Evolutionary conservation across 2,797 vertebrate genomes (phyloP).

Genomic region (Sciurus carolinensis): DNA sequence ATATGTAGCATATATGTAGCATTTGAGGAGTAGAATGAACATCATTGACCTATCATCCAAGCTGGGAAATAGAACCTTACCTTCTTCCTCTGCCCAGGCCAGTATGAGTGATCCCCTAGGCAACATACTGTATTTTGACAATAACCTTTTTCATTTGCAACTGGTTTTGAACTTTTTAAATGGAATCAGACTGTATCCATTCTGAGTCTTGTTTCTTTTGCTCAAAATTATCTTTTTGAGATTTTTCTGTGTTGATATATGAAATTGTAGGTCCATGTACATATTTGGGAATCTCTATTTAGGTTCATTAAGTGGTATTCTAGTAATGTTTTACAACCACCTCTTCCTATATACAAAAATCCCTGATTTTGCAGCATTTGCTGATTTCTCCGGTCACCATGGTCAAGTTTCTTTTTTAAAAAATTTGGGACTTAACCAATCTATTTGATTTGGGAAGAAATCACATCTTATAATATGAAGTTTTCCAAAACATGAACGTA

Average conservation of each 20-base stretch:
- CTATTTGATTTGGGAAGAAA: neutral
- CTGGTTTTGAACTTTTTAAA: constrained; percentile 25
- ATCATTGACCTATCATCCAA: neutral
- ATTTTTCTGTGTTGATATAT: neutral
- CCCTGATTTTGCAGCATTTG: neutral
- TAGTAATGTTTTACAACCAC: neutral
- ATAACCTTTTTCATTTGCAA: neutral
- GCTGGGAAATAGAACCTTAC: neutral
- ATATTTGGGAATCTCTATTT: neutral
- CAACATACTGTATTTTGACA: constrained; percentile 4
- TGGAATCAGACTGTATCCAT: neutral
- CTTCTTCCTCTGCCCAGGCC: neutral
- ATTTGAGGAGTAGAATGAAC: neutral
- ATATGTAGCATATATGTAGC: neutral
- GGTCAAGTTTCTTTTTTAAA: neutral
- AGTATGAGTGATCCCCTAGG: neutral
- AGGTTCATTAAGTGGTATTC: neutral
- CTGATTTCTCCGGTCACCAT: neutral
- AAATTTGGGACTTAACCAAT: neutral
- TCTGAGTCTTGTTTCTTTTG: constrained; percentile 9
- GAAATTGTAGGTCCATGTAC: neutral
- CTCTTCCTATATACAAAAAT: neutral
- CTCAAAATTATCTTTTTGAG: neutral
- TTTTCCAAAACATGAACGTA: constrained; percentile 28
- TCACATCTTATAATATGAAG: neutral